These are phyloP conservation scores for Stratiolaelaps scimitus DNA, from an alignment of 1,140 invertebrate genomes.

Conservation along the genomic window DNA sequence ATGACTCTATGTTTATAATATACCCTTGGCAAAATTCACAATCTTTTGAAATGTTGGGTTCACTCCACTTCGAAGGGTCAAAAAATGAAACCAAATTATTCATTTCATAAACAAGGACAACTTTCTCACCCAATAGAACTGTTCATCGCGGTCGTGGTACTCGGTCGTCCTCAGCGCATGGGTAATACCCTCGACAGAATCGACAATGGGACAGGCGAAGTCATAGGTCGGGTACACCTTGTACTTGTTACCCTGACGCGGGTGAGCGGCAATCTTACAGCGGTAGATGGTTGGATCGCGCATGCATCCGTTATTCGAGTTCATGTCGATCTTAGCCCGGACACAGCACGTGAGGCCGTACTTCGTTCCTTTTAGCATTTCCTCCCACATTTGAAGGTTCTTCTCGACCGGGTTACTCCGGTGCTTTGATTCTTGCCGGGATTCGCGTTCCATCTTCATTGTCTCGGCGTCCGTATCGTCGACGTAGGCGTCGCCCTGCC, in stretches of 20 bases:
- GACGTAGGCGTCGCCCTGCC: constrained; percentile 78
- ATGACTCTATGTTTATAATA: not conserved
- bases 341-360: constrained; percentile 76
- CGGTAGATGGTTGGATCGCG: constrained; percentile 98
- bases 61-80: too few species aligned
- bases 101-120: too few species aligned
- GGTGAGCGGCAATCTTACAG: constrained; percentile 90
- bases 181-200: constrained; percentile 90
- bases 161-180: constrained; percentile 95
- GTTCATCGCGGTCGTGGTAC: constrained; percentile 92
- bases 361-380: constrained; percentile 79
- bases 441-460: constrained; percentile 90
- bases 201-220: constrained; percentile 98
- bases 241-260: constrained; percentile 82
- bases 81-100: not conserved
- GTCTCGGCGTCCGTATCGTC: constrained; percentile 86
- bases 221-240: constrained; percentile 99
- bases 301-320: constrained; percentile 87
- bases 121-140: constrained; percentile 74
- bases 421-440: constrained; percentile 70
- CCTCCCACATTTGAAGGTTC: constrained; percentile 80
- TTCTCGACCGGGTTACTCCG: constrained; percentile 66
- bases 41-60: too few species aligned
- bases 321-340: constrained; percentile 94
- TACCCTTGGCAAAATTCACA: too few species aligned